phyloP scores from a whole-genome alignment of 1,140 invertebrate genomes.

The Geopemphigus sp. region DNA sequence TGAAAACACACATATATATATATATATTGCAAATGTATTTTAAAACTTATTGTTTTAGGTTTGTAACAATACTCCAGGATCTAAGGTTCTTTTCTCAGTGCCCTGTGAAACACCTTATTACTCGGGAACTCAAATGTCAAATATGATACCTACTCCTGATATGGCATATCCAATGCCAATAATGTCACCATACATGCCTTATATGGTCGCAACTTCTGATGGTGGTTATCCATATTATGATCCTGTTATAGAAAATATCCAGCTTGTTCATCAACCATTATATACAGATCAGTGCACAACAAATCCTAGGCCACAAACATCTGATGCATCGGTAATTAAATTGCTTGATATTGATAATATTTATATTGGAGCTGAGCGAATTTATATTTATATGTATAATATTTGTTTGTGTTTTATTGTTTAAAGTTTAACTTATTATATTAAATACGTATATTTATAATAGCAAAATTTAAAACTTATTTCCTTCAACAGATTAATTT shows the following conservation, averaged over 20 bases:
- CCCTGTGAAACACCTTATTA: slow-evolving; percentile 40
- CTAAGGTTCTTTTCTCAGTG: slow-evolving; percentile 33
- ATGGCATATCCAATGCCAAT: slow-evolving; percentile 45
- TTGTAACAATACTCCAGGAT: slow-evolving; percentile 29
- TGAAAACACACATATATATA: too few relatives aligned
- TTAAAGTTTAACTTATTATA: neutral
- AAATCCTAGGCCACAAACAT: slow-evolving; percentile 34
- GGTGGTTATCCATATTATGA: slow-evolving; percentile 45
- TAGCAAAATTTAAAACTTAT: too few relatives aligned
- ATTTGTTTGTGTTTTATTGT: neutral
- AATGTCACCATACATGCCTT: slow-evolving; percentile 47
- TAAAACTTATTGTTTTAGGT: slow-evolving; percentile 28
- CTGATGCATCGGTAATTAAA: slow-evolving; percentile 34
- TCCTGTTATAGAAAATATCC: slow-evolving; percentile 41
- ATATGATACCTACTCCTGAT: slow-evolving; percentile 29
- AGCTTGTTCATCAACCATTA: slow-evolving; percentile 37
- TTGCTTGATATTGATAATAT: neutral
- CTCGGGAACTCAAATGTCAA: slow-evolving; percentile 36
- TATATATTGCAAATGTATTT: too few relatives aligned
- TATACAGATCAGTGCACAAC: slow-evolving; percentile 27
- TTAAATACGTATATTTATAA: neutral
- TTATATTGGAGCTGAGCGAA: neutral
- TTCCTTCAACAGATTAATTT: too few relatives aligned
- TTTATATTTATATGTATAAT: neutral
- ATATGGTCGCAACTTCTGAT: slow-evolving; percentile 42